Evolutionary conservation across 2,113 vertebrate genomes (phyloP).

Genomic region (Prunella himalayana): DNA sequence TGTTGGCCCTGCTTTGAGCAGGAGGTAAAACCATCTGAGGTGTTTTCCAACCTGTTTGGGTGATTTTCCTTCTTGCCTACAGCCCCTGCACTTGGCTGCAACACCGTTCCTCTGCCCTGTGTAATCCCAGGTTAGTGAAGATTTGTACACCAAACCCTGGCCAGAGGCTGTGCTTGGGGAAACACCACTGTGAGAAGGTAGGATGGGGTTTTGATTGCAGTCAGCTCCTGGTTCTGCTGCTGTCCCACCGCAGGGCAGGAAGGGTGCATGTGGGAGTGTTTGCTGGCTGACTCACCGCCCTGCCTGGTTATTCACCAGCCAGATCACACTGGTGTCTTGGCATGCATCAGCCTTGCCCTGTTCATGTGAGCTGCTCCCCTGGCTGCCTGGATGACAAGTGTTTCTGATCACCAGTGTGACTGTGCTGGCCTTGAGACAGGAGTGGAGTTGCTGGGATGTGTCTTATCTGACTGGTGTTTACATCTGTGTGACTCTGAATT

Average conservation of each 20-base stretch:
- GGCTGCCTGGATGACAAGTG: background rate
- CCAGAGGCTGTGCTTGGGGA: background rate
- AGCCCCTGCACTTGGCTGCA: too few relatives aligned
- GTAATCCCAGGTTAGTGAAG: too few relatives aligned
- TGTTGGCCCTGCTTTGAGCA: background rate
- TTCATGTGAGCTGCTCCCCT: background rate
- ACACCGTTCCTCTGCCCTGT: fast-evolving
- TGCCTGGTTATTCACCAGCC: background rate
- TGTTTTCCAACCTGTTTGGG: background rate
- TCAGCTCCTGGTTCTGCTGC: background rate
- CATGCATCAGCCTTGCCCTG: fast-evolving
- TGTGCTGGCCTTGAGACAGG: background rate
- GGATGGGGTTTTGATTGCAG: background rate
- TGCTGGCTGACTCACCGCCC: background rate
- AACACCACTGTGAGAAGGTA: background rate
- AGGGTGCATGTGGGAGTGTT: background rate
- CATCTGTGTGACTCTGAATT: background rate
- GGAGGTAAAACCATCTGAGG: background rate
- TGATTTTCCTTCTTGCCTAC: background rate
- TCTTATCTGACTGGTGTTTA: background rate
- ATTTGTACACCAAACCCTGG: fast-evolving
- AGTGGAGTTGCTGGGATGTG: background rate
- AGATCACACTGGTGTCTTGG: fast-evolving
- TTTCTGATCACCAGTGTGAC: background rate
- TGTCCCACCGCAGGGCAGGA: background rate